Evolutionary conservation across 2,113 vertebrate genomes (phyloP).

Genomic region (Thunnus thynnus): DNA sequence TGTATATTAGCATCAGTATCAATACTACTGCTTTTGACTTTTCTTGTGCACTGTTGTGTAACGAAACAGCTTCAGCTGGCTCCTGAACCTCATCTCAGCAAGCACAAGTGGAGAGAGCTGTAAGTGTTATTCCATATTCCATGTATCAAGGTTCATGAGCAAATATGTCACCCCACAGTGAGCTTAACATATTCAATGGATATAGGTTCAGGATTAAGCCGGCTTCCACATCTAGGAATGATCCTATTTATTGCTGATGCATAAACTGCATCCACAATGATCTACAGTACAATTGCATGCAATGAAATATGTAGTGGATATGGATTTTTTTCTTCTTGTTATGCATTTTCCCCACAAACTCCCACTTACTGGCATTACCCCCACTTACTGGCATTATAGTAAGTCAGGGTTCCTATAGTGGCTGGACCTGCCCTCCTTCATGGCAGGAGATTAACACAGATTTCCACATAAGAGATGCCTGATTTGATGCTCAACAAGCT

Average conservation of each 20-base stretch:
- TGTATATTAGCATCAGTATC: slow-evolving; percentile 32
- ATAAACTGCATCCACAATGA: slow-evolving; percentile 28
- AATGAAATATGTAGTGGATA: slow-evolving; percentile 22
- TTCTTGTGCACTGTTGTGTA: slow-evolving; percentile 48
- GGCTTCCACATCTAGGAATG: slow-evolving; percentile 26
- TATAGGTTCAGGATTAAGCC: slow-evolving; percentile 65
- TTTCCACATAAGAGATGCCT: neutral
- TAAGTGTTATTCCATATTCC: slow-evolving; percentile 53
- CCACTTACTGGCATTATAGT: slow-evolving; percentile 1
- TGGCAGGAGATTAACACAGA: slow-evolving; percentile 14
- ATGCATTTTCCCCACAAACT: neutral
- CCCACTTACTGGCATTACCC: too few species aligned
- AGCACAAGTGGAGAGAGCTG: slow-evolving; percentile 28
- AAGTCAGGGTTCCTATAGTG: neutral
- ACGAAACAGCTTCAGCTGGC: slow-evolving; percentile 40
- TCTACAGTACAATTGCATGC: slow-evolving; percentile 28
- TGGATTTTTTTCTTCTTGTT: slow-evolving; percentile 3
- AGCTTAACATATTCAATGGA: slow-evolving; percentile 52
- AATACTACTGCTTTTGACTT: slow-evolving; percentile 27
- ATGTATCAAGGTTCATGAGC: slow-evolving; percentile 53
- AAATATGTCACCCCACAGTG: slow-evolving; percentile 55
- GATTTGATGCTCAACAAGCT: slow-evolving; percentile 15
- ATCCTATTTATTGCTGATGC: slow-evolving; percentile 48
- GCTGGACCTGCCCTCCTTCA: neutral
- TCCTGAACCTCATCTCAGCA: slow-evolving; percentile 28